These are phyloP conservation scores for Carcinoscorpius rotundicauda DNA, from an alignment of 1,140 invertebrate genomes.

Conservation along the genomic window DNA sequence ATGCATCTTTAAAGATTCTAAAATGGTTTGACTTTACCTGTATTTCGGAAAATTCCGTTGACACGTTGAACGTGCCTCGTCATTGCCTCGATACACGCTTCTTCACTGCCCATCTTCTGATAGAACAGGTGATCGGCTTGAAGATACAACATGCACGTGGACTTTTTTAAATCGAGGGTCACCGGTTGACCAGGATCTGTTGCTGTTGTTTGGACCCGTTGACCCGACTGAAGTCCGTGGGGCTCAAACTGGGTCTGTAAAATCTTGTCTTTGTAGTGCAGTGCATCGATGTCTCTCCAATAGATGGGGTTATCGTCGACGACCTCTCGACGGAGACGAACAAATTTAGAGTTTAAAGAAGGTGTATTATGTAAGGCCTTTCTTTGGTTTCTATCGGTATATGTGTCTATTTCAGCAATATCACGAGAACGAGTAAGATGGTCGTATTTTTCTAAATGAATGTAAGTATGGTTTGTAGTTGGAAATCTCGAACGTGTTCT, in stretches of 20 bases:
- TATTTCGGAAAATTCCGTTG: constrained; percentile 79
- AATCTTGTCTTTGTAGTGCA: constrained; percentile 15
- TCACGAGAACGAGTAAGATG: too few species aligned
- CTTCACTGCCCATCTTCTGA: constrained; percentile 78
- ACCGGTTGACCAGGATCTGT: constrained; percentile 40
- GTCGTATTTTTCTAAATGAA: too few species aligned
- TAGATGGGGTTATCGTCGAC: too few species aligned
- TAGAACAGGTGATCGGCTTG: constrained; percentile 92
- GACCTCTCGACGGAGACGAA: too few species aligned
- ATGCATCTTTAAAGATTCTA: too few species aligned
- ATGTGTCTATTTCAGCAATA: too few species aligned
- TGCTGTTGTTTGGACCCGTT: constrained; percentile 23
- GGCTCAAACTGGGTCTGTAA: constrained; percentile 10
- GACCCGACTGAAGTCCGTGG: constrained; percentile 24
- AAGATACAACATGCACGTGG: constrained; percentile 75
- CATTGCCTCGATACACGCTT: constrained; percentile 90
- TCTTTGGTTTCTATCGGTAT: too few species aligned
- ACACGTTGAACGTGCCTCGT: constrained; percentile 86
- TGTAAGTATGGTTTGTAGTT: too few species aligned
- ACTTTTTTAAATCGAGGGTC: constrained; percentile 57
- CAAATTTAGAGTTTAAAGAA: too few species aligned
- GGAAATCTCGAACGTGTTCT: too few species aligned
- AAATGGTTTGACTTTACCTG: constrained; percentile 43
- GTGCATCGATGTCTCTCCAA: constrained; percentile 21
- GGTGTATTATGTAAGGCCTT: too few species aligned